Evolutionary conservation across 1,140 invertebrate genomes (phyloP).

Genomic region (Archegozetes longisetosus): DNA sequence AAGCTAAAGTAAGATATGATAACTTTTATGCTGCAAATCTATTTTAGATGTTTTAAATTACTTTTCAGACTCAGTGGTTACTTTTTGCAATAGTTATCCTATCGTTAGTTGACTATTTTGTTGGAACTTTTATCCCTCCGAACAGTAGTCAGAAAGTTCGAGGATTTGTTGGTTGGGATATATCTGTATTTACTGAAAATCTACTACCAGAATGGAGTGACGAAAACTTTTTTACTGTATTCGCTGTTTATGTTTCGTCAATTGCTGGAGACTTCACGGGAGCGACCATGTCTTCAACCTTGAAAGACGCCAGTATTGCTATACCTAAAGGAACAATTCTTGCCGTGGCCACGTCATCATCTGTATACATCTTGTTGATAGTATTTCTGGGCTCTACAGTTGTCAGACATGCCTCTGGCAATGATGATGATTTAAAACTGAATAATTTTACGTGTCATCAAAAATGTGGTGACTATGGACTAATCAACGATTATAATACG

Average conservation of each 20-base stretch:
- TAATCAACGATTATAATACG: conserved; percentile 13
- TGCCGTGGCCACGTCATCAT: conserved; percentile 64
- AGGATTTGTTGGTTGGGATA: conserved; percentile 29
- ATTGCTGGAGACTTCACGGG: conserved; percentile 38
- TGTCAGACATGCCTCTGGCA: conserved; percentile 54
- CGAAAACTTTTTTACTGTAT: conserved; percentile 40
- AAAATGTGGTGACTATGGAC: background rate
- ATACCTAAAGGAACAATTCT: conserved; percentile 64
- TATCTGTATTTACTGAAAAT: no score
- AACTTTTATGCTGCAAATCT: no score
- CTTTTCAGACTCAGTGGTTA: conserved; percentile 25
- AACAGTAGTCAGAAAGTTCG: conserved; percentile 34
- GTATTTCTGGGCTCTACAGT: conserved; percentile 53
- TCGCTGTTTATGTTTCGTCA: conserved; percentile 38
- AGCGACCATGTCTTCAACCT: conserved; percentile 39
- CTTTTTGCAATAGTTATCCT: conserved; percentile 22
- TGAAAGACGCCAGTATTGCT: conserved; percentile 24
- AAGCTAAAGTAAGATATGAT: conserved; percentile 22
- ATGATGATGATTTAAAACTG: background rate
- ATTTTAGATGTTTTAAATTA: background rate
- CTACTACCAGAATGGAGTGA: conserved; percentile 31
- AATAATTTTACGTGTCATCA: background rate
- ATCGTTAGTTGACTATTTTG: conserved; percentile 21
- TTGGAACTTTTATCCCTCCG: conserved; percentile 29
- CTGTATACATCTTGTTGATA: conserved; percentile 66